A percentile compares a stretch with the other conserved stretches of the same genome.
Evolutionary conservation across 1,140 invertebrate genomes (phyloP).

Genomic region (Sweltsa coloradensis): DNA sequence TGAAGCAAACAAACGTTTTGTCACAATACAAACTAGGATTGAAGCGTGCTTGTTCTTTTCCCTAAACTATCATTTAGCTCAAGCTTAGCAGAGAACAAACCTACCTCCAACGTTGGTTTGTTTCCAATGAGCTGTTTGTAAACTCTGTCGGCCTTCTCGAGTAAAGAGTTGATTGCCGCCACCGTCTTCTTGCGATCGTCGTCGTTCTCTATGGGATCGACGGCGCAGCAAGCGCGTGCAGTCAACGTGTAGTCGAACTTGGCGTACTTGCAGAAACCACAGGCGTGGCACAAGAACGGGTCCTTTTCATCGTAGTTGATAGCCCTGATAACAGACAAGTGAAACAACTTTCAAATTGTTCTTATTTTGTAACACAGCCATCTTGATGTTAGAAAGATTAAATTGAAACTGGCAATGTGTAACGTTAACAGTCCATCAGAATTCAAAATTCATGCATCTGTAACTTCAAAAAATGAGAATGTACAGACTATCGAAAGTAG

Average conservation of each 20-base stretch:
- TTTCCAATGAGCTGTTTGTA: conserved; percentile 82
- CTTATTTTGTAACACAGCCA: neutral
- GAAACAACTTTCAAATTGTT: conserved; percentile 2
- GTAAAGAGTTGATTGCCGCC: conserved; percentile 70
- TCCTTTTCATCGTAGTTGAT: conserved; percentile 99
- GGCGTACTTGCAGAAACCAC: conserved; percentile 99
- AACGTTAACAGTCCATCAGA: no score
- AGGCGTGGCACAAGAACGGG: conserved; percentile 95
- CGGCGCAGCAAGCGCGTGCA: conserved; percentile 83
- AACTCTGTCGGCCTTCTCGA: conserved; percentile 90
- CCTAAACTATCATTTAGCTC: no score
- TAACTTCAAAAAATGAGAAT: no score
- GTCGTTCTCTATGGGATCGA: conserved; percentile 94
- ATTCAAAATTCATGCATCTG: no score
- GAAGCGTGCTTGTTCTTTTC: no score
- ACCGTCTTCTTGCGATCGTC: conserved; percentile 94
- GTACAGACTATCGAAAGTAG: no score
- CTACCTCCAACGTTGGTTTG: conserved; percentile 76
- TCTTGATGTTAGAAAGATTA: no score
- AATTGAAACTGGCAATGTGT: no score
- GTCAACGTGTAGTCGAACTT: conserved; percentile 94
- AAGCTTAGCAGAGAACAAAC: conserved; percentile 8
- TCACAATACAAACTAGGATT: no score
- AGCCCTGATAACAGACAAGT: conserved; percentile 39
- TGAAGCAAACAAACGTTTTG: no score